These are phyloP conservation scores for Discoglossus pictus DNA, from an alignment of 2,797 vertebrate species.

Conservation along the genomic window DNA sequence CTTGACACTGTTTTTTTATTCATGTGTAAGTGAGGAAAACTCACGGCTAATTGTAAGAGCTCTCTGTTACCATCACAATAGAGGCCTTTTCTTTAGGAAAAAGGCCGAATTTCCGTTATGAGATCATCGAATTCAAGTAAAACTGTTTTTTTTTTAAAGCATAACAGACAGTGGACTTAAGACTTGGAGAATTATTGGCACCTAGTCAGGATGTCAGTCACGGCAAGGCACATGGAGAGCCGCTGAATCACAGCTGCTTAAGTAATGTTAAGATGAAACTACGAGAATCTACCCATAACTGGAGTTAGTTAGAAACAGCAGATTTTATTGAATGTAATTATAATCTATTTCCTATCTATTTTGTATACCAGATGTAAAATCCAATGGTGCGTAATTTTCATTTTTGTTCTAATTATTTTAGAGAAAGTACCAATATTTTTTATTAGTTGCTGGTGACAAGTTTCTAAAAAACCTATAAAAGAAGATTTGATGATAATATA, in stretches of 20 bases:
- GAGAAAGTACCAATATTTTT: too few relatives aligned
- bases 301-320: slow-evolving; percentile 59
- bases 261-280: slow-evolving; percentile 56
- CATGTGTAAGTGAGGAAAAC: slow-evolving; percentile 69
- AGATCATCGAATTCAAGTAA: slow-evolving; percentile 80
- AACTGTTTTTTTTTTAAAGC: slow-evolving; percentile 62
- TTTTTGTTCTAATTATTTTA: too few relatives aligned
- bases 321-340: too few relatives aligned
- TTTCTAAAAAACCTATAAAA: too few relatives aligned
- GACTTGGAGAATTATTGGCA: slow-evolving; percentile 72
- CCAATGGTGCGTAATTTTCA: too few relatives aligned
- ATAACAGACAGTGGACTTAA: slow-evolving; percentile 67
- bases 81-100: slow-evolving; percentile 74
- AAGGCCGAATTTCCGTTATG: slow-evolving; percentile 80
- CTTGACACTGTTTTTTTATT: slow-evolving; percentile 72
- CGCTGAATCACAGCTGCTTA: slow-evolving; percentile 64
- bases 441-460: too few relatives aligned
- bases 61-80: slow-evolving; percentile 81
- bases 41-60: slow-evolving; percentile 75
- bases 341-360: too few relatives aligned
- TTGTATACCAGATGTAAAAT: too few relatives aligned
- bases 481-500: too few relatives aligned
- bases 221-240: slow-evolving; percentile 66
- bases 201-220: slow-evolving; percentile 75
- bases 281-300: slow-evolving; percentile 62